Base-by-base conservation (phyloP, 2,797 vertebrate genomes). In the Ctenosaura bakeri region DNA sequence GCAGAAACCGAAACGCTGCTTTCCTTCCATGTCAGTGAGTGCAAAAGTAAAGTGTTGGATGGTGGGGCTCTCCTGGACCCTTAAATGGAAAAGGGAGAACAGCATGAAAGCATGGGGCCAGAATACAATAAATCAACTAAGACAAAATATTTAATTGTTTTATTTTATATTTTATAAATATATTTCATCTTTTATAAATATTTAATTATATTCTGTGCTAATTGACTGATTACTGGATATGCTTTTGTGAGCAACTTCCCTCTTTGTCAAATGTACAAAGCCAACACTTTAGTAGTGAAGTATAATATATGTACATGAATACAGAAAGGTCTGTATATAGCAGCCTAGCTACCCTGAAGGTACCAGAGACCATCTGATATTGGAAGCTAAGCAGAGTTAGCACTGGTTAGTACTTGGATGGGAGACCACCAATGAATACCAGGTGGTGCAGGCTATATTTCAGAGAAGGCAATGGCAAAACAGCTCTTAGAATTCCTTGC, bases 1-100 rank as follows among this genome's bases (percentile, higher is more conserved):
- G 89, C 98, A 99, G 96, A 99, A 99, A 10, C 98, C 98, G 20
- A 98, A 98, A 54, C 97, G 97, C 54, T 98, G 98, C 87, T 97
- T 98, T 94, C 98, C 98, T 0, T 98, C 98, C 77, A 99, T 96
- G 95, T 99, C 98, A 0, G 98, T 99, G 94, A 99, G 95, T 3
- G 97, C 97, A 32, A 99, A 98, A 56, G 98, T 98, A 96, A 99
- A 99, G 92, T 99, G 98, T 95, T 99, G 98, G 82, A 98, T 98
- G 0, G 97, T 95, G 0, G 97, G 93, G 9, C 92, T 96, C 26
- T 98, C 97, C 93, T 92, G 97, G 42, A 89, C 95, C 90, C 98
- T 98, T 93, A 0, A 1, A 16, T 77, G 46, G 73, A 46, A 64
- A 6, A 1, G 82, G 88, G 93, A 6, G 74, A 86, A 94, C 4